These are phyloP conservation scores for Byasa hedistus DNA, from an alignment of 2,888 invertebrate species.

Conservation along the genomic window DNA sequence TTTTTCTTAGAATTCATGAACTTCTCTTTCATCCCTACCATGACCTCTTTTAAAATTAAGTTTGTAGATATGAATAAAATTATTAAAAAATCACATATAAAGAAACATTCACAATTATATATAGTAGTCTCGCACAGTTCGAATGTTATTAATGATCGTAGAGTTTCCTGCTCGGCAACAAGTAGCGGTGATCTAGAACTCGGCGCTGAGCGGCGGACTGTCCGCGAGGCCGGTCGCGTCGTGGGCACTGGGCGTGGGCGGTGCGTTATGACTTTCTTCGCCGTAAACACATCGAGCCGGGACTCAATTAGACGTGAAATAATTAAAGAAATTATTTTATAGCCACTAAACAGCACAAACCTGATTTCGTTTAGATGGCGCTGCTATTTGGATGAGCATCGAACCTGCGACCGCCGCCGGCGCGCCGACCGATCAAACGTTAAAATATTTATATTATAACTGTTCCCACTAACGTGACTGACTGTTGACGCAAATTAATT, in stretches of 20 bases:
- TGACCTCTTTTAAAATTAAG: no score
- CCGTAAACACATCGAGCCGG: slow-evolving; percentile 39
- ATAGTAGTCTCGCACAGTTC: no score
- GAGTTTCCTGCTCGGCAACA: no score
- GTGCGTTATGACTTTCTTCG: slow-evolving; percentile 40
- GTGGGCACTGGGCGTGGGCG: slow-evolving; percentile 36
- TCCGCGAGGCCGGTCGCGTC: neutral
- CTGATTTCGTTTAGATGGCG: slow-evolving; percentile 28
- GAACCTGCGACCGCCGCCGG: slow-evolving; percentile 2
- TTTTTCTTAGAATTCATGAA: no score
- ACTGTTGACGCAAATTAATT: slow-evolving; percentile 9
- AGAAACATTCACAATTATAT: no score
- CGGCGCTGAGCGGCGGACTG: no score
- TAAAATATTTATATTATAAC: slow-evolving; percentile 16
- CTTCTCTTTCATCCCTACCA: no score
- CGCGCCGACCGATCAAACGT: slow-evolving; percentile 10
- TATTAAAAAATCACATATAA: no score
- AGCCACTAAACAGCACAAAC: slow-evolving; percentile 31
- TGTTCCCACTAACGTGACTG: slow-evolving; percentile 7
- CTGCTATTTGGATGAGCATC: neutral
- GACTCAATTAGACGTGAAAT: slow-evolving; percentile 42
- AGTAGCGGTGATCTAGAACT: no score
- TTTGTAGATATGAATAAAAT: no score
- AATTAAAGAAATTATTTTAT: slow-evolving; percentile 42
- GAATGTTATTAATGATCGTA: no score